Evolutionary conservation across 2,888 invertebrate genomes (phyloP), one percentile per base, ranked within the genome.

Genomic region (Nephrotoma appendiculata): DNA sequence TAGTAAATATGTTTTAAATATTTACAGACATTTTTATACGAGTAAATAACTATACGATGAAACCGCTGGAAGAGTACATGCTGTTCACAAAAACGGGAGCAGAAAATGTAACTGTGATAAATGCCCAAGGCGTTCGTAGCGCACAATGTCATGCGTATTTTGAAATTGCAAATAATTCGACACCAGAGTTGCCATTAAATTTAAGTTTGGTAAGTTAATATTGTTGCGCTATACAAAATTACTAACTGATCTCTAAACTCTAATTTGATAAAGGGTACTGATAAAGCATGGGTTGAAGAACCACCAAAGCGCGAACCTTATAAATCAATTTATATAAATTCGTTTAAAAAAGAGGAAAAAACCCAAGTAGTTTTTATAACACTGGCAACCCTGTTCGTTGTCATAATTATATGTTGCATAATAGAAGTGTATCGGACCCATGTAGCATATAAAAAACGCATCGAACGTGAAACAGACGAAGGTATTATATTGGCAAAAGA

Each of bases 41-140:
- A 92, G 95, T 98, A 87, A 97, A 97, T 90, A 95, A 95, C 87
- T 93, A 95, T 88, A 92, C 93, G 87, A 97, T 98, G 96, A 96
- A 96, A 89, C 97, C 98, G 0, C 91, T 98, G 86, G 97, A 97
- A 91, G 97, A 97, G 89, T 97, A 97, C 91, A 97, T 97, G 97
- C 92, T 97, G n/a, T 97, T 96, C 90, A 96, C 96, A 4, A 96
- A 96, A 89, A 95, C 95, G 12, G 96, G 95, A 87, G 95, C 96
- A 41, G 96, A 97, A 90, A 96, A 96, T 88, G 96, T 97, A 41
- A 95, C 96, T 87, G 97, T 96, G n/a, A 96, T 96, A 11, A 96
- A 96, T 90, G 95, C 96, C 0, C 96, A 96, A 89, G 97, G 97
- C 0, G 96, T 97, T 0, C 93, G 97, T 87, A 96, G 96, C 90